Evolutionary conservation across 37 sponge, comb jelly and placozoan genomes (phyloP).

Genomic region (Axinella damicornis): DNA sequence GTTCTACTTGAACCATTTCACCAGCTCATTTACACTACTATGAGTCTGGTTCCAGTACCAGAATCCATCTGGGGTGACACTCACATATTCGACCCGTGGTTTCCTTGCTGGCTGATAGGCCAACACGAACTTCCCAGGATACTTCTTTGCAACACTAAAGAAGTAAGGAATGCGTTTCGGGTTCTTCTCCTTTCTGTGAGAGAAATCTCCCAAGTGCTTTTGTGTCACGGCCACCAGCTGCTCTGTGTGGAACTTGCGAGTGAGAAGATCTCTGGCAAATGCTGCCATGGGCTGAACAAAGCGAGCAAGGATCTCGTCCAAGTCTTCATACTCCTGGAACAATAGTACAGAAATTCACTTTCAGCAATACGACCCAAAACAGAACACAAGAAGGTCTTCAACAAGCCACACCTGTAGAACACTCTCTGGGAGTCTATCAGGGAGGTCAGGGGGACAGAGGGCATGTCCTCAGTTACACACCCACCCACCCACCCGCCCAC

Average conservation of each 20-base stretch:
- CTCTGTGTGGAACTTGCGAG: slow-evolving; percentile 80
- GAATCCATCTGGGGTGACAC: slow-evolving; percentile 87
- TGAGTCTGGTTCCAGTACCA: slow-evolving; percentile 76
- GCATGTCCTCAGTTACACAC: no score
- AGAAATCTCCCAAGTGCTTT: slow-evolving; percentile 72
- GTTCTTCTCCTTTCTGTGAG: slow-evolving; percentile 69
- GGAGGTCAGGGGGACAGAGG: no score
- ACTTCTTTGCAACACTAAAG: slow-evolving; percentile 85
- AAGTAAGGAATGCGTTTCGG: slow-evolving; percentile 95
- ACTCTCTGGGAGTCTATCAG: no score
- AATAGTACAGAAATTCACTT: background rate
- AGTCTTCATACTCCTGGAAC: slow-evolving; percentile 92
- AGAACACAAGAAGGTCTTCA: no score
- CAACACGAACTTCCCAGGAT: slow-evolving; percentile 90
- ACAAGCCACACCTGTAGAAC: no score
- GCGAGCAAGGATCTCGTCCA: slow-evolving; percentile 98
- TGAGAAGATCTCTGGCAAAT: slow-evolving; percentile 75
- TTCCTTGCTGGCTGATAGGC: slow-evolving; percentile 88
- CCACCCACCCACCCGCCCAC: no score
- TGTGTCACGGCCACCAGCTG: slow-evolving; percentile 60
- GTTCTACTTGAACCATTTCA: slow-evolving; percentile 94
- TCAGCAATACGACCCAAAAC: no score
- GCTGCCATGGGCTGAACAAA: slow-evolving; percentile 92
- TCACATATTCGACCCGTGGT: slow-evolving; percentile 77
- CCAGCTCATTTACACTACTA: slow-evolving; percentile 55